A percentile compares a stretch with the other conserved stretches of the same genome.
Conservation (phyloP, 2,888 invertebrate genomes). For the Tortricodes alternella region DNA sequence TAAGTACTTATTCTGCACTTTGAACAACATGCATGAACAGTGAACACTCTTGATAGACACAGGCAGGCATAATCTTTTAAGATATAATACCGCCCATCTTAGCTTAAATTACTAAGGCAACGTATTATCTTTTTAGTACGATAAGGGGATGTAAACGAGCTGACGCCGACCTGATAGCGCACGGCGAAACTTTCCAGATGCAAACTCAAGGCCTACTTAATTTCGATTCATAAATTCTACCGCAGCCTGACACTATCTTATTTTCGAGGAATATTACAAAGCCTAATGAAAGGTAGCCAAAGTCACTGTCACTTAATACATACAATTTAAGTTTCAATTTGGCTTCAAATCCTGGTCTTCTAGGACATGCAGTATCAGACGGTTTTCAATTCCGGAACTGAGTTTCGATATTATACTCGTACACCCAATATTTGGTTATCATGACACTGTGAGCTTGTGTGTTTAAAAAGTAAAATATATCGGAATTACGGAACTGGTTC, state of each 20-base stretch:
- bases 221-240: background rate
- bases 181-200: background rate
- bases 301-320: background rate
- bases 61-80: background rate
- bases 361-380: no score
- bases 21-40: no score
- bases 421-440: no score
- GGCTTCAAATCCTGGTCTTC: no score
- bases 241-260: background rate
- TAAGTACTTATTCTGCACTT: no score
- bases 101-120: background rate
- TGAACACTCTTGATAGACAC: background rate
- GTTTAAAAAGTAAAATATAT: no score
- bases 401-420: no score
- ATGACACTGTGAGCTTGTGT: no score
- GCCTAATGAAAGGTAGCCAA: background rate
- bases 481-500: no score
- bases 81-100: background rate
- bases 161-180: background rate
- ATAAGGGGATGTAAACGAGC: background rate
- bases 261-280: constrained; percentile 2
- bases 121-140: background rate
- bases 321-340: no score
- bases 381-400: no score
- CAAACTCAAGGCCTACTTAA: background rate